These are phyloP conservation scores for Philopotamus ludificatus DNA, from an alignment of 1,140 invertebrate species.

Conservation along the genomic window DNA sequence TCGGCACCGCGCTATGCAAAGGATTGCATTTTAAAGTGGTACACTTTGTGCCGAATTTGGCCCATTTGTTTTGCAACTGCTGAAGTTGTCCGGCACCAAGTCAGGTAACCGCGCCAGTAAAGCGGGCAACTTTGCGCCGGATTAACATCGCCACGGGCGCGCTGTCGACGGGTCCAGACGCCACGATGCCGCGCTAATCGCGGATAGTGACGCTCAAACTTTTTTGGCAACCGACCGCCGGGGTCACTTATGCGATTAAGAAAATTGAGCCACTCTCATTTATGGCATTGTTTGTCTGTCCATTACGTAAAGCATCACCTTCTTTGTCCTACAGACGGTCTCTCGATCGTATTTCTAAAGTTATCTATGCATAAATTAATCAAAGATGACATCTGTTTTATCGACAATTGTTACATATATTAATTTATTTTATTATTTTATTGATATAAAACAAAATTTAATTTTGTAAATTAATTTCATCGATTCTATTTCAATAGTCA, in stretches of 20 bases:
- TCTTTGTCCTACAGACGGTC: neutral
- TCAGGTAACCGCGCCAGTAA: slow-evolving; percentile 30
- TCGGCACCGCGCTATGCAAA: too few species aligned
- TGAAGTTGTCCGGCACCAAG: slow-evolving; percentile 19
- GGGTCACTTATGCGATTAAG: neutral
- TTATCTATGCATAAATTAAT: too few species aligned
- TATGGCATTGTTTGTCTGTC: neutral
- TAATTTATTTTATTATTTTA: too few species aligned
- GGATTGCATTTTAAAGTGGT: slow-evolving; percentile 26
- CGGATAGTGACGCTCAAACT: neutral
- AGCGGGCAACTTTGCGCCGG: slow-evolving; percentile 32
- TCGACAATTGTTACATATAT: too few species aligned
- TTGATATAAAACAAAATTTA: too few species aligned
- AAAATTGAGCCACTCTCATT: neutral
- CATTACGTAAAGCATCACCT: neutral
- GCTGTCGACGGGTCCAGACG: neutral
- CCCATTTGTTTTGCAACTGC: slow-evolving; percentile 22
- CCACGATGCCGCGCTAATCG: neutral
- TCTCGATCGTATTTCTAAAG: too few species aligned
- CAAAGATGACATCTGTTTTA: too few species aligned
- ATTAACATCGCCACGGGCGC: slow-evolving; percentile 1
- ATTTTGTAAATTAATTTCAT: too few species aligned
- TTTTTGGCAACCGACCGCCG: neutral
- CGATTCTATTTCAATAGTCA: too few species aligned
- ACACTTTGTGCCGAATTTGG: slow-evolving; percentile 25